phyloP scores from a whole-genome alignment of 1,140 invertebrate species.

The Drosophila kohkoa region DNA sequence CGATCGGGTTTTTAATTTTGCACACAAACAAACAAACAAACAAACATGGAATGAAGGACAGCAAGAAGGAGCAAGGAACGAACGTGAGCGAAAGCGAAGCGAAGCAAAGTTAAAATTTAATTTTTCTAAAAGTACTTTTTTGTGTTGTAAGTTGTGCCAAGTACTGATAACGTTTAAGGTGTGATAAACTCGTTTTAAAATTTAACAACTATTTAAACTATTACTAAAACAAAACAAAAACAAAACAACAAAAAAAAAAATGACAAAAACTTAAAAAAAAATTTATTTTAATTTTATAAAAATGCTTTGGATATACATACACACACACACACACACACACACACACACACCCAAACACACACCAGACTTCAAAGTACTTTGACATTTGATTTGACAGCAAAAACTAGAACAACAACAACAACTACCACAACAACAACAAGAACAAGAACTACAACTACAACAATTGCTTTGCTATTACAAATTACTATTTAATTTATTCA shows the following conservation, averaged over 20 bases:
- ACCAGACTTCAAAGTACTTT: slow-evolving; percentile 68
- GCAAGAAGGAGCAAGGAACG: neutral
- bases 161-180: slow-evolving; percentile 84
- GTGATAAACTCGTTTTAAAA: slow-evolving; percentile 83
- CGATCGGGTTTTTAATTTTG: slow-evolving; percentile 31
- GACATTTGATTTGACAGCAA: slow-evolving; percentile 54
- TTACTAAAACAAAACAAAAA: slow-evolving; percentile 66
- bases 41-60: slow-evolving; percentile 7
- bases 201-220: slow-evolving; percentile 82
- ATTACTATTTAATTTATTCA: slow-evolving; percentile 49
- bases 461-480: slow-evolving; percentile 65
- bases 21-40: slow-evolving; percentile 35
- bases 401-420: slow-evolving; percentile 39
- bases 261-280: slow-evolving; percentile 34
- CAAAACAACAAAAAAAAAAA: slow-evolving; percentile 24
- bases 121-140: slow-evolving; percentile 74
- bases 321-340: slow-evolving; percentile 29
- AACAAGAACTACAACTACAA: slow-evolving; percentile 32
- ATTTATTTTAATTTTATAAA: slow-evolving; percentile 56
- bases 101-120: slow-evolving; percentile 56
- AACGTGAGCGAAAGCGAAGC: slow-evolving; percentile 8
- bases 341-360: slow-evolving; percentile 40
- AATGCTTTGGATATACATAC: slow-evolving; percentile 74
- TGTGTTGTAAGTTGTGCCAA: slow-evolving; percentile 84
- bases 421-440: slow-evolving; percentile 31